Evolutionary conservation across 2,797 vertebrate species (phyloP).

Genomic region (Iguana delicatissima): DNA sequence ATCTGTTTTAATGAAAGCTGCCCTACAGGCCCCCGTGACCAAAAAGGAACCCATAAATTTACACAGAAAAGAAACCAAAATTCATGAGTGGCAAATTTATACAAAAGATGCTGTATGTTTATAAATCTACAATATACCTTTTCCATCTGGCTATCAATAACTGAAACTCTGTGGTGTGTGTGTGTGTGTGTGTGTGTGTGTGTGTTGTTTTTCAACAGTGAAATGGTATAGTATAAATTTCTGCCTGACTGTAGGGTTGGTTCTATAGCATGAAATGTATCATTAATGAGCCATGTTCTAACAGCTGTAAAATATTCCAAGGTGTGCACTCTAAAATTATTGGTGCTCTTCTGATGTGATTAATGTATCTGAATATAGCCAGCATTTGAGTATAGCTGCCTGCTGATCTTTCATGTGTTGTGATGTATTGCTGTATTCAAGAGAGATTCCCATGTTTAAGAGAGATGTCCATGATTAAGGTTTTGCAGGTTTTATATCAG

Average conservation of each 20-base stretch:
- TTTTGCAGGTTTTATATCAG: constrained; percentile 1
- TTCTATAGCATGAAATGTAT: constrained; percentile 30
- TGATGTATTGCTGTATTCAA: neutral
- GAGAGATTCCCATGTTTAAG: neutral
- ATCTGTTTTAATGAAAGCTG: neutral
- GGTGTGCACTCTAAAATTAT: constrained; percentile 47
- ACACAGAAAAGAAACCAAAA: neutral
- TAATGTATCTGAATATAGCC: constrained; percentile 6
- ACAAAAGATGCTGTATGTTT: neutral
- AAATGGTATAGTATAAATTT: constrained; percentile 22
- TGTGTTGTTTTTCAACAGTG: neutral
- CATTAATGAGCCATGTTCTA: constrained; percentile 30
- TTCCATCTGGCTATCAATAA: neutral
- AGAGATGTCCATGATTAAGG: neutral
- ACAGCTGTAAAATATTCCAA: constrained; percentile 43
- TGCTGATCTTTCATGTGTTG: constrained; percentile 14
- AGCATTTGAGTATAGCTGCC: neutral
- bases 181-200: too few species aligned
- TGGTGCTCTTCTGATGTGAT: constrained; percentile 40
- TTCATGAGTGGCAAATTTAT: neutral
- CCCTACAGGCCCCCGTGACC: neutral
- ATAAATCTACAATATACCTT: constrained; percentile 18
- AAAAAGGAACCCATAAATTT: constrained; percentile 14
- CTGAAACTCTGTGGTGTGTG: neutral
- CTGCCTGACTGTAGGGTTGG: neutral